phyloP scores from a whole-genome alignment of 2,888 invertebrate species.

The Epinotia demarniana region DNA sequence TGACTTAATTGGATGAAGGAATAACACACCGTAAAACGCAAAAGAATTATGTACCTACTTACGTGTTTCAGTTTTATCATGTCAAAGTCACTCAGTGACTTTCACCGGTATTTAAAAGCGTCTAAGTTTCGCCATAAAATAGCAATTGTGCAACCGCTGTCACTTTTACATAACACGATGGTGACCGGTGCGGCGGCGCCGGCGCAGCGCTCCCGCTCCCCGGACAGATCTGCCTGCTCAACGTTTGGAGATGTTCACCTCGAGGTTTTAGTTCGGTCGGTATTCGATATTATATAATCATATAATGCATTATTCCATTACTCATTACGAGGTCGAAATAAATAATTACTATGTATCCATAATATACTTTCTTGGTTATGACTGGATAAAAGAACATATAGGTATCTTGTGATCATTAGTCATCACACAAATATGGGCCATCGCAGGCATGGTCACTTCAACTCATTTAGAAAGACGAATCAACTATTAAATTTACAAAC shows the following conservation, averaged over 20 bases:
- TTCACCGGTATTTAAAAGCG: slow-evolving; percentile 81
- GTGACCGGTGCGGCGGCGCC: slow-evolving; percentile 47
- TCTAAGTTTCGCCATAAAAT: slow-evolving; percentile 81
- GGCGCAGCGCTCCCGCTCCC: background rate
- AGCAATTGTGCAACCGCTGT: slow-evolving; percentile 82
- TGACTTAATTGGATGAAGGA: background rate
- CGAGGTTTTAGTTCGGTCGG: background rate
- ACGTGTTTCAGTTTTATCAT: slow-evolving; percentile 60
- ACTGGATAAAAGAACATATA: no score
- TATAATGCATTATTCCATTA: no score
- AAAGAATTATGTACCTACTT: slow-evolving; percentile 56
- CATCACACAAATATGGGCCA: no score
- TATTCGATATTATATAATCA: no score
- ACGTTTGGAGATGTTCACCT: background rate
- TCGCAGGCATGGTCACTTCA: no score
- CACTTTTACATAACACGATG: slow-evolving; percentile 78
- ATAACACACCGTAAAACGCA: slow-evolving; percentile 27
- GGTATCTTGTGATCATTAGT: no score
- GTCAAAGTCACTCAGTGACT: slow-evolving; percentile 80
- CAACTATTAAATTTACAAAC: background rate
- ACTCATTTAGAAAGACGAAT: background rate
- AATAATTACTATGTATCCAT: no score
- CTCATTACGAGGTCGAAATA: no score
- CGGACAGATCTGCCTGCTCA: background rate
- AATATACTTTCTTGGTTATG: no score